These are phyloP conservation scores for Tachysurus vachellii DNA, from an alignment of 2,113 vertebrate genomes.

Conservation along the genomic window DNA sequence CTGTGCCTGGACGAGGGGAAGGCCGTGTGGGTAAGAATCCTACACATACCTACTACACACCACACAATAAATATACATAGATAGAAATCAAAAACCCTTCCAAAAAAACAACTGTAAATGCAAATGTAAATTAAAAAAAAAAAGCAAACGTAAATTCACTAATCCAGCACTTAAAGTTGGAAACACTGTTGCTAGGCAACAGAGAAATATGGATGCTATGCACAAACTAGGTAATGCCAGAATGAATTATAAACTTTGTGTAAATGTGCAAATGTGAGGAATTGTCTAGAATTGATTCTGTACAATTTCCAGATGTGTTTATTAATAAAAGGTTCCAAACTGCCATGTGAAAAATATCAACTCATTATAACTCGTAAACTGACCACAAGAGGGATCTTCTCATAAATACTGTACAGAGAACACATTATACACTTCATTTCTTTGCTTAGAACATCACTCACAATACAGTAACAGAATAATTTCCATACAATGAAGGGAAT, in stretches of 20 bases:
- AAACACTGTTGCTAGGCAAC: not conserved
- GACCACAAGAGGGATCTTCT: not conserved
- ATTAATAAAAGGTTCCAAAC: not conserved
- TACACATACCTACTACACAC: not conserved
- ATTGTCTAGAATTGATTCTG: not conserved
- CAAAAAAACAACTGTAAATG: not conserved
- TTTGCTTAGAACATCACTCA: not conserved
- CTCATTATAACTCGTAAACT: not conserved
- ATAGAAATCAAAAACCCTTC: not conserved
- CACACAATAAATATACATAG: not conserved
- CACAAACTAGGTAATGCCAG: not conserved
- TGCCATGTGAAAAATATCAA: not conserved
- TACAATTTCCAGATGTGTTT: not conserved
- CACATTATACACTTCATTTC: not conserved
- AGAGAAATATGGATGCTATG: not conserved
- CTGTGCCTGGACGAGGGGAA: constrained; percentile 77
- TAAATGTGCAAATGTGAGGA: not conserved
- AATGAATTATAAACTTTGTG: not conserved
- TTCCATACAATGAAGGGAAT: not conserved
- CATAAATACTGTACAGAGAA: not conserved
- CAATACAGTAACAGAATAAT: not conserved
- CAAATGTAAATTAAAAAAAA: not conserved
- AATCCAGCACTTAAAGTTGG: not conserved
- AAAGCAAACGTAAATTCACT: not conserved
- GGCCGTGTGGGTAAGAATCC: constrained; percentile 80